phyloP scores from a whole-genome alignment of 2,888 invertebrate genomes.

The Meiosimyza decipiens region DNA sequence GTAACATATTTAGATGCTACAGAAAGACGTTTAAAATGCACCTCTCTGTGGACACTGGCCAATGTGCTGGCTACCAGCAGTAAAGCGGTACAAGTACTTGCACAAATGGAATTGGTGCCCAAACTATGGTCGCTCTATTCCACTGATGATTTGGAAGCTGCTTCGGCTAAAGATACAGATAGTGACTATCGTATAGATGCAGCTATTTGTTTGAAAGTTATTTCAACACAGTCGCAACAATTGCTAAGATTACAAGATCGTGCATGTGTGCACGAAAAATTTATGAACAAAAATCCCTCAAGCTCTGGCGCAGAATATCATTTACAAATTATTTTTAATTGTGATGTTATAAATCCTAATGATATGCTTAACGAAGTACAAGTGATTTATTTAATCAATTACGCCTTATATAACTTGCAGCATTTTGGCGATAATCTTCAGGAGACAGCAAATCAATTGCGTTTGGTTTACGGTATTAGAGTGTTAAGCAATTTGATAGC shows the following conservation, averaged over 20 bases:
- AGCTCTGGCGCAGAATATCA: constrained; percentile 53
- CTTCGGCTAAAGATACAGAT: constrained; percentile 24
- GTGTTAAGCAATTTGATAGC: constrained; percentile 54
- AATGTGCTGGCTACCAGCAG: constrained; percentile 58
- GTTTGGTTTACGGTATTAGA: constrained; percentile 52
- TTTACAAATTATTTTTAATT: constrained; percentile 55
- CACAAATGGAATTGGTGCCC: constrained; percentile 60
- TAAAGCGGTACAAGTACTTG: constrained; percentile 53
- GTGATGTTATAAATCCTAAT: constrained; percentile 39
- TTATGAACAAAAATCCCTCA: constrained; percentile 50
- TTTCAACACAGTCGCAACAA: constrained; percentile 44
- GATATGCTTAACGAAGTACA: constrained; percentile 40
- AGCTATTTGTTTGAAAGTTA: constrained; percentile 53
- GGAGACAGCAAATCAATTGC: constrained; percentile 42
- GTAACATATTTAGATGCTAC: constrained; percentile 57
- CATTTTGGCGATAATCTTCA: constrained; percentile 36
- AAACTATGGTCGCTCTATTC: constrained; percentile 57
- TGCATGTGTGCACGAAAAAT: constrained; percentile 45
- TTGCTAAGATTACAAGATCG: constrained; percentile 49
- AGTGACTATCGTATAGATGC: constrained; percentile 56
- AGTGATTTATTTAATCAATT: constrained; percentile 46
- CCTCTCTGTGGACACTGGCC: constrained; percentile 61
- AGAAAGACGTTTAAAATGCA: constrained; percentile 54
- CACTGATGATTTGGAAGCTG: constrained; percentile 21
- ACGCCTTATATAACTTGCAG: constrained; percentile 45